These are phyloP conservation scores for Lasioglossum zephyrum DNA, from an alignment of 2,888 invertebrate genomes.

Conservation along the genomic window DNA sequence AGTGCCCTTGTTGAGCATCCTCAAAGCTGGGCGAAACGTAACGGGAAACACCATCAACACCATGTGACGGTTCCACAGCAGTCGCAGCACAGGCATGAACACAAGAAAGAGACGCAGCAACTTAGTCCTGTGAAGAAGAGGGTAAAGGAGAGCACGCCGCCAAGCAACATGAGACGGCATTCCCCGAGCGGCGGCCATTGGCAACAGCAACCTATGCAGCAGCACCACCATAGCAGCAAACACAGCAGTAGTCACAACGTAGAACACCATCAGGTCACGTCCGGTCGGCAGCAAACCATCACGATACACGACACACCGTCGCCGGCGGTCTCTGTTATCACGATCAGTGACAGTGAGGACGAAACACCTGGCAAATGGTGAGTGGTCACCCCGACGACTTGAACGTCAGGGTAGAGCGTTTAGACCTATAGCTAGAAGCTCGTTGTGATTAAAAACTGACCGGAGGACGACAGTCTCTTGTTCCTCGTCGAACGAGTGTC, in stretches of 20 bases:
- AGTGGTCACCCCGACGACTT: constrained; percentile 45
- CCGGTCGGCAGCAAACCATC: constrained; percentile 91
- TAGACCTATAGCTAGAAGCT: constrained; percentile 33
- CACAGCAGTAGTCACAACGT: constrained; percentile 71
- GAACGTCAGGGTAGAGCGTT: constrained; percentile 9
- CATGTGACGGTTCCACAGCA: constrained; percentile 87
- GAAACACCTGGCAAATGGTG: constrained; percentile 87
- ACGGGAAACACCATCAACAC: constrained; percentile 87
- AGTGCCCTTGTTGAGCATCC: constrained; percentile 86
- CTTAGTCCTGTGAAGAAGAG: constrained; percentile 98
- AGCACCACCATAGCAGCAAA: constrained; percentile 76
- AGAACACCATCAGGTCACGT: constrained; percentile 82
- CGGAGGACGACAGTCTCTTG: constrained; percentile 10
- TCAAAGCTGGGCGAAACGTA: constrained; percentile 85
- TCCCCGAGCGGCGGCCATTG: constrained; percentile 84
- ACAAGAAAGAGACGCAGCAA: constrained; percentile 94
- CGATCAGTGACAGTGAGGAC: constrained; percentile 97
- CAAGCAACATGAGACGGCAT: constrained; percentile 84
- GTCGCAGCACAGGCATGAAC: constrained; percentile 87
- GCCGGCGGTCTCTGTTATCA: constrained; percentile 97
- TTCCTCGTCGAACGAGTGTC: not conserved
- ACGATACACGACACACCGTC: constrained; percentile 98
- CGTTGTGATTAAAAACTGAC: constrained; percentile 17
- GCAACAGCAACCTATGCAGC: constrained; percentile 76
- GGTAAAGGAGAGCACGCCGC: constrained; percentile 97